phyloP scores from a whole-genome alignment of 2,888 invertebrate genomes.

The Miltochrista miniata region DNA sequence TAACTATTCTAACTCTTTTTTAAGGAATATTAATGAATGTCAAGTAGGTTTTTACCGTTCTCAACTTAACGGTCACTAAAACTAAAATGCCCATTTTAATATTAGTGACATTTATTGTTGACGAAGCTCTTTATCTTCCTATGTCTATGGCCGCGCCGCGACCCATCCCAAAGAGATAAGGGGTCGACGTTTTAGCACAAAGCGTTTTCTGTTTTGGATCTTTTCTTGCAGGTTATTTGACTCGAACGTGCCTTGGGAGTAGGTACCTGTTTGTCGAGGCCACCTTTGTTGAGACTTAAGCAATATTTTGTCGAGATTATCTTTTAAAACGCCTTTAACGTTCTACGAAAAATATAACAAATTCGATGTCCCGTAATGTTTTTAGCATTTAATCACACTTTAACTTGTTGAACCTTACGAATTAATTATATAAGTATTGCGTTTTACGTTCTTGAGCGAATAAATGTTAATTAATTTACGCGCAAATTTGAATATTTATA shows the following conservation, averaged over 20 bases:
- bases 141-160: constrained; percentile 62
- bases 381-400: too few species aligned
- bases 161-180: constrained; percentile 77
- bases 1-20: constrained; percentile 17
- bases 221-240: constrained; percentile 76
- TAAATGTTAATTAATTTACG: too few species aligned
- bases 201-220: constrained; percentile 79
- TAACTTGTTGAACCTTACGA: too few species aligned
- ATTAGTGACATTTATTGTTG: constrained; percentile 27
- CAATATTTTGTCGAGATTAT: constrained; percentile 77
- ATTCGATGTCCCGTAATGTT: constrained; percentile 62
- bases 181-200: constrained; percentile 82
- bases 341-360: constrained; percentile 61
- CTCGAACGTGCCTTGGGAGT: constrained; percentile 70
- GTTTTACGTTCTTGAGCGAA: too few species aligned
- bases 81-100: constrained; percentile 14
- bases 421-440: too few species aligned
- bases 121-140: constrained; percentile 48
- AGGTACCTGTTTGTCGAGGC: constrained; percentile 66
- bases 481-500: too few species aligned
- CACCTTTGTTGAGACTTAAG: constrained; percentile 67
- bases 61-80: constrained; percentile 8
- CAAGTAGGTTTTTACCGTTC: constrained; percentile 25
- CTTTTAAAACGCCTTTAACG: constrained; percentile 69
- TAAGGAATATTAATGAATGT: constrained; percentile 14